Percentiles rank a stretch among this genome's conserved stretches.
Evolutionary conservation across 2,888 invertebrate genomes (phyloP).

Genomic region (Meiosimyza decipiens): DNA sequence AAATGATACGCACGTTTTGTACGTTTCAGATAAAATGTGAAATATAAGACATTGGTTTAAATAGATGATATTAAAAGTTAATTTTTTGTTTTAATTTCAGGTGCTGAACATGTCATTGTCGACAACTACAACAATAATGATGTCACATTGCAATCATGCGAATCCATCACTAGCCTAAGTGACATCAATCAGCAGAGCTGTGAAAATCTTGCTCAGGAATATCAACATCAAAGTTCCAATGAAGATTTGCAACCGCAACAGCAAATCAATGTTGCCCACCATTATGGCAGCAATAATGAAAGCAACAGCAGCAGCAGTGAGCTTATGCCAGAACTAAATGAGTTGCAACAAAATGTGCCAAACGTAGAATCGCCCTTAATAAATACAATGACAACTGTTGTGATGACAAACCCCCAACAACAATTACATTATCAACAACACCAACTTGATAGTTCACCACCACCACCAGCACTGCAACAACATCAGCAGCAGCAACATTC

Average conservation of each 20-base stretch:
- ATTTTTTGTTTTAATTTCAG: background rate
- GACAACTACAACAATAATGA: conserved; percentile 25
- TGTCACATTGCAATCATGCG: conserved; percentile 38
- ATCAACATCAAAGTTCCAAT: conserved; percentile 37
- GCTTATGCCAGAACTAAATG: background rate
- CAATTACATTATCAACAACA: conserved; percentile 31
- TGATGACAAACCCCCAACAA: conserved; percentile 27
- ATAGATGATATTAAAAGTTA: no score
- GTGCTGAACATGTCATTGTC: conserved; percentile 32
- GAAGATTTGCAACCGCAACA: conserved; percentile 29
- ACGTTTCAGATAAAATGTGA: no score
- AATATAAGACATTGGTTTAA: no score
- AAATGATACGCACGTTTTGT: no score
- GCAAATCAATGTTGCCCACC: conserved; percentile 12
- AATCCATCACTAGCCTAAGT: conserved; percentile 43
- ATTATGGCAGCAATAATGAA: conserved; percentile 8
- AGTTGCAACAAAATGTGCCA: conserved; percentile 34
- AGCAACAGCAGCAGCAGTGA: conserved; percentile 25
- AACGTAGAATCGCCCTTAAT: conserved; percentile 16
- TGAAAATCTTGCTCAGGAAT: conserved; percentile 45
- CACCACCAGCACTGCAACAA: conserved; percentile 45
- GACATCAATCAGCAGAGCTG: conserved; percentile 40
- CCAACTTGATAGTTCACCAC: conserved; percentile 32
- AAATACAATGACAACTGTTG: conserved; percentile 35
- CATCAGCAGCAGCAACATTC: conserved; percentile 47